These are phyloP conservation scores for Heterotis niloticus DNA, from an alignment of 2,113 vertebrate genomes.

Conservation along the genomic window DNA sequence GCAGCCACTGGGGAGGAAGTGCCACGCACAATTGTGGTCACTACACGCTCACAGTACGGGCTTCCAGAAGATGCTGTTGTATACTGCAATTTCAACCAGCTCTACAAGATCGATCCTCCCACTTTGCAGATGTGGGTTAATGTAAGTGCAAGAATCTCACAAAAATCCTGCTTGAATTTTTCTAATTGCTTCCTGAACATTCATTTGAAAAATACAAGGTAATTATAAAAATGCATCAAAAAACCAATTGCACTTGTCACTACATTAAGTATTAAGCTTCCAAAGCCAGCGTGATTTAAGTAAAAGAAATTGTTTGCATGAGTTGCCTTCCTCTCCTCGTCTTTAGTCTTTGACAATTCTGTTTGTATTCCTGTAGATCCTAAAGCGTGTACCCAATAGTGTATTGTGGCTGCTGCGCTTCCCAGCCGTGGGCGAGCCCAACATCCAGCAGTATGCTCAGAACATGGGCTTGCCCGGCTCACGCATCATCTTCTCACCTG, in stretches of 20 bases:
- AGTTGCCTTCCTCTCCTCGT: too few species aligned
- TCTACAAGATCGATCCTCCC: constrained; percentile 96
- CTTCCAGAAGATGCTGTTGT: constrained; percentile 95
- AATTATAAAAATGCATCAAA: too few species aligned
- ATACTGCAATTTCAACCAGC: constrained; percentile 98
- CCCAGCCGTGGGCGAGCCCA: constrained; percentile 94
- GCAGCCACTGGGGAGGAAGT: constrained; percentile 97
- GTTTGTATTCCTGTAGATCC: constrained; percentile 65
- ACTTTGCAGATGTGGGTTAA: constrained; percentile 99
- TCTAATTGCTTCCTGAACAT: too few species aligned
- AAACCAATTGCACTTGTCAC: too few species aligned
- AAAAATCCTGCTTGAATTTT: too few species aligned
- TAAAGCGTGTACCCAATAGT: constrained; percentile 95
- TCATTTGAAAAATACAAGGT: too few species aligned
- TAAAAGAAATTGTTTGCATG: too few species aligned
- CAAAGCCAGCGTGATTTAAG: too few species aligned
- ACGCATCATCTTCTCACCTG: constrained; percentile 93
- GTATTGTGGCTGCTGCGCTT: constrained; percentile 95
- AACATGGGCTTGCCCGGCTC: constrained; percentile 88
- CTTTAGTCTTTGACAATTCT: not conserved
- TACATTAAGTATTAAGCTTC: too few species aligned
- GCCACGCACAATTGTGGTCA: constrained; percentile 94
- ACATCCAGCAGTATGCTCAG: constrained; percentile 94
- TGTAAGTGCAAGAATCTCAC: constrained; percentile 65
- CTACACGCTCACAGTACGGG: constrained; percentile 95